These are phyloP conservation scores for Cordilura impudica DNA, from an alignment of 2,888 invertebrate species.

Conservation along the genomic window DNA sequence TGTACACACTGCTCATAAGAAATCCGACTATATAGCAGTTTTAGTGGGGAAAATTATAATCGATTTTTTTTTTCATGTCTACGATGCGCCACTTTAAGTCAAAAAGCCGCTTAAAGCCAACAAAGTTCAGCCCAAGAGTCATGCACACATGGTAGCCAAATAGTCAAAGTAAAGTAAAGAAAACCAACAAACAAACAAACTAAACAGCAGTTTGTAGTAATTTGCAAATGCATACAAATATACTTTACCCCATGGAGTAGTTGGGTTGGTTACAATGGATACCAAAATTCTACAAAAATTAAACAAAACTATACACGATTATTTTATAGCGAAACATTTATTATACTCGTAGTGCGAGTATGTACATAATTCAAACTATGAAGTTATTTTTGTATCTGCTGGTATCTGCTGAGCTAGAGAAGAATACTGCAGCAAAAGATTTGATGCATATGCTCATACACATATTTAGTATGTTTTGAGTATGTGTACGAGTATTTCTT, in stretches of 20 bases:
- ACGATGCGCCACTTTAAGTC: conserved; percentile 58
- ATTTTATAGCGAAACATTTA: neutral
- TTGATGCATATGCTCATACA: neutral
- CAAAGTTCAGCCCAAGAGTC: conserved; percentile 56
- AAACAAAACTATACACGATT: neutral
- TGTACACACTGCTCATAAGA: neutral
- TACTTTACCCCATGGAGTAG: conserved; percentile 39
- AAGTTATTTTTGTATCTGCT: no score
- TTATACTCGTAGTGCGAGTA: no score
- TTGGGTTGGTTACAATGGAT: conserved; percentile 20
- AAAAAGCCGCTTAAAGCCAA: conserved; percentile 59
- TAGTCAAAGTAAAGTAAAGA: neutral
- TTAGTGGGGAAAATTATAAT: conserved; percentile 29
- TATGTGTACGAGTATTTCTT: neutral
- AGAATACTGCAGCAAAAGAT: neutral
- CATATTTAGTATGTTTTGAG: no score
- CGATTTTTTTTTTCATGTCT: conserved; percentile 3
- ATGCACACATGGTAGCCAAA: conserved; percentile 22
- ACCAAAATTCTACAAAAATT: neutral
- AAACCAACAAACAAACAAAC: conserved; percentile 12
- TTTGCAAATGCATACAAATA: conserved; percentile 59
- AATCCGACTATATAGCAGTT: neutral
- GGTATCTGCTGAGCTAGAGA: neutral
- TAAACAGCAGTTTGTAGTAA: conserved; percentile 48
- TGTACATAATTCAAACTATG: no score